Evolutionary conservation across 2,797 vertebrate genomes (phyloP).

Genomic region (Tragopan temminckii): DNA sequence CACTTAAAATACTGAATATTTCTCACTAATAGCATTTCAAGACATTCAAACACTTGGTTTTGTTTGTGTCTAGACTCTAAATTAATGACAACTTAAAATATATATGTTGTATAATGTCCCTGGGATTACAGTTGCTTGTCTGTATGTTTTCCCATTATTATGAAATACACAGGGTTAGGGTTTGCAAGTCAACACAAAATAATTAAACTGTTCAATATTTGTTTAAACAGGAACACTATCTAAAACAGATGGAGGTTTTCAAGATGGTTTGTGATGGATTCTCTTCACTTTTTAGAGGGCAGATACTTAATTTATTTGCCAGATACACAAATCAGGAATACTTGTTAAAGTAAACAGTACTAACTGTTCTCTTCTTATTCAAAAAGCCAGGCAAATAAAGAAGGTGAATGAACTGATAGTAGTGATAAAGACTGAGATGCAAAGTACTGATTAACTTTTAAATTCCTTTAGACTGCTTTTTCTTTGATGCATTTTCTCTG

Average conservation of each 20-base stretch:
- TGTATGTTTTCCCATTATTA: not conserved
- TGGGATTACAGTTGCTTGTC: not conserved
- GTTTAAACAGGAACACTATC: not conserved
- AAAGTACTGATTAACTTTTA: not conserved
- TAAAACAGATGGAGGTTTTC: constrained; percentile 30
- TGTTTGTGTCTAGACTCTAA: not conserved
- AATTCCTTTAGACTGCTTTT: not conserved
- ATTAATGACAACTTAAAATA: not conserved
- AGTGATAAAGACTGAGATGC: not conserved
- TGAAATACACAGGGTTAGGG: not conserved
- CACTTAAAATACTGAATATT: not conserved
- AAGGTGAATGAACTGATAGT: not conserved
- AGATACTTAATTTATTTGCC: constrained; percentile 26
- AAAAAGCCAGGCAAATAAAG: not conserved
- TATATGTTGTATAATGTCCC: not conserved
- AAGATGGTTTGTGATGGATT: constrained; percentile 26
- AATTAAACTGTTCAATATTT: constrained; percentile 13
- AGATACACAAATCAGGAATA: not conserved
- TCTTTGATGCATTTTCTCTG: not conserved
- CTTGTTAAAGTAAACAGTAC: not conserved
- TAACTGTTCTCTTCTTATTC: not conserved
- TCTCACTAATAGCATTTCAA: not conserved
- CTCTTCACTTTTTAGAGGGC: constrained; percentile 9
- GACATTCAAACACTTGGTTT: not conserved
- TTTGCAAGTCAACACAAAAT: constrained; percentile 35